Conservation (phyloP, 2,797 vertebrate species). For the Mormyrops boulengeri region DNA sequence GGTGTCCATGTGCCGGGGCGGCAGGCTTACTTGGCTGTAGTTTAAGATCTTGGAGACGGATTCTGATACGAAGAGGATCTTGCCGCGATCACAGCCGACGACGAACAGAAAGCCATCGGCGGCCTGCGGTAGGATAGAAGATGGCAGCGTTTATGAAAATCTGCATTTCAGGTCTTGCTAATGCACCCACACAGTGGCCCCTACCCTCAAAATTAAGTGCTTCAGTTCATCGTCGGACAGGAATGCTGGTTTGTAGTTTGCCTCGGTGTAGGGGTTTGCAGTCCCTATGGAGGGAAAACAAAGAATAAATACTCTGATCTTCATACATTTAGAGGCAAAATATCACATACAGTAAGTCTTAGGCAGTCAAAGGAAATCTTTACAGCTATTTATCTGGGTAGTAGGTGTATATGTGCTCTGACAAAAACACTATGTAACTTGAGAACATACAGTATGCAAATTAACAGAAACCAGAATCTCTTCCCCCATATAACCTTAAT, state of each 20-base stretch:
- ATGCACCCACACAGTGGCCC: slow-evolving; percentile 31
- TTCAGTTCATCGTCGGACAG: slow-evolving; percentile 96
- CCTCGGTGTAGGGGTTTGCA: slow-evolving; percentile 93
- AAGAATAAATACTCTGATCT: not conserved
- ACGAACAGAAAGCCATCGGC: slow-evolving; percentile 98
- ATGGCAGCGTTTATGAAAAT: not conserved
- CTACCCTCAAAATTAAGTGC: slow-evolving; percentile 93
- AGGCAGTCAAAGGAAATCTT: not conserved
- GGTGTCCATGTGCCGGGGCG: not conserved
- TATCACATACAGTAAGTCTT: not conserved
- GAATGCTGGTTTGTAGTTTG: slow-evolving; percentile 98
- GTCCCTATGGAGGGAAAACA: slow-evolving; percentile 64
- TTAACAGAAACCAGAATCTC: not conserved
- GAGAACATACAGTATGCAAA: not conserved
- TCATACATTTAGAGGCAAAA: not conserved
- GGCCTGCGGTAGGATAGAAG: slow-evolving; percentile 64
- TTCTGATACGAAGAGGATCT: slow-evolving; percentile 97
- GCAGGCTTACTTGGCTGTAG: slow-evolving; percentile 86
- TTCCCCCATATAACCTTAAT: not conserved
- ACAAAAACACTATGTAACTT: not conserved
- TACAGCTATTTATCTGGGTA: not conserved
- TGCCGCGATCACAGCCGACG: slow-evolving; percentile 95
- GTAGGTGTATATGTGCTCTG: not conserved
- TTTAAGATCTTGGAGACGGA: slow-evolving; percentile 98
- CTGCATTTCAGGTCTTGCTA: not conserved